Base-by-base conservation (phyloP, 2,797 vertebrate genomes). In the Menidia menidia region DNA sequence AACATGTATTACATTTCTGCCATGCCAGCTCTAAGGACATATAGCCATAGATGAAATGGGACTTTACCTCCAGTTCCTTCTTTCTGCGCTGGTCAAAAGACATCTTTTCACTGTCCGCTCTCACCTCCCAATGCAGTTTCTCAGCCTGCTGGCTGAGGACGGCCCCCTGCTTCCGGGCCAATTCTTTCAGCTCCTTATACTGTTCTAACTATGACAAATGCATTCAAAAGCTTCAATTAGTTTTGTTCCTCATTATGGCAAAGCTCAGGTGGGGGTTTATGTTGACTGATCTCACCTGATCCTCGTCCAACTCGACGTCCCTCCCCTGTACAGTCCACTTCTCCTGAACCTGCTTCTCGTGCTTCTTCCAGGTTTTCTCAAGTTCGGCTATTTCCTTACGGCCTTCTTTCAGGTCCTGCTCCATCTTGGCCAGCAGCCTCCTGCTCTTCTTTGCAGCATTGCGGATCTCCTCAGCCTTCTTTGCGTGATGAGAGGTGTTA, bases 151-250 rank as follows among this genome's bases (percentile, higher is more conserved):
- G 97, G 16, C 69, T 88, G 68, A 96, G 64, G 0, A 87, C 78
- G 1, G 94, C 96, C 4, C 91, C 94, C 68, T 94, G 94, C 84
- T 88, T 97, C 66, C 92, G 95, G 3, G 93, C 91, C 48, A 88
- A 39, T 62, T 97, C 95, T 88, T 97, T 99, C 42, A 99, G 93
- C 52, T 95, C 91, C 43, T 90, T 95, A 70, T 98, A 99, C 43
- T 1, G 89, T 47, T 94, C 85, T 47, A 96, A 55, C 98, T 99
- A 80, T 0, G 41, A 35, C 19, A 76, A 12, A 71, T 53, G 25
- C 25, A 25, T 25, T 25, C 25, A 25, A 25, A 25, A 25, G 25
- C 25, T 25, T 25, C 25, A 25, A 25, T 25, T 25, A 25, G 25
- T 25, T 25, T 25, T 2, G 25, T 25, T 25, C 25, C 25, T 25